phyloP scores from a whole-genome alignment of 2,797 vertebrate species.

The Urocyon cinereoargenteus region DNA sequence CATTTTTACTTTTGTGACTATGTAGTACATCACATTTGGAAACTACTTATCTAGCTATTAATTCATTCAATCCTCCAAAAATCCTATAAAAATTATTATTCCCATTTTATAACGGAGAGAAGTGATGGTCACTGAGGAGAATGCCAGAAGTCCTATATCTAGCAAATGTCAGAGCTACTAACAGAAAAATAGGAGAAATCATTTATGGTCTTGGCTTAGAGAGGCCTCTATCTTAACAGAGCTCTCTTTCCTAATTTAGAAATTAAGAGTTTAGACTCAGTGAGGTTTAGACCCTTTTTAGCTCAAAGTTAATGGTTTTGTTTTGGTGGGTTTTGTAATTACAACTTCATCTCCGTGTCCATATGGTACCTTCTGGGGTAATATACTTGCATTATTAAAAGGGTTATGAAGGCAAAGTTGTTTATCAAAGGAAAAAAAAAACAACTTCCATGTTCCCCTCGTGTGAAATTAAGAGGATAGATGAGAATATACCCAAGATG shows the following conservation, averaged over 20 bases:
- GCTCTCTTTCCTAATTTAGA: background rate
- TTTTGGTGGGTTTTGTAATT: background rate
- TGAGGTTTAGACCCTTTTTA: background rate
- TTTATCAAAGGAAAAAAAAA: background rate
- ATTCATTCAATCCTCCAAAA: background rate
- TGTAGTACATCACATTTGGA: background rate
- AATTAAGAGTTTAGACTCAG: background rate
- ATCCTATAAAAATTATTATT: background rate
- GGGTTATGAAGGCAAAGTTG: background rate
- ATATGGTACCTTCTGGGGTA: background rate
- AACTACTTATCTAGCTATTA: background rate
- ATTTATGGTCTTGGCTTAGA: background rate
- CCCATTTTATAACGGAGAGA: constrained; percentile 8
- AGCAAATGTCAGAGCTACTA: background rate
- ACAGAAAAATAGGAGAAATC: background rate
- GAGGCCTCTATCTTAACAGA: background rate
- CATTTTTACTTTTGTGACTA: background rate
- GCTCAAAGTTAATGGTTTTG: background rate
- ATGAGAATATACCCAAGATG: background rate
- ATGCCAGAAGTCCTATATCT: background rate
- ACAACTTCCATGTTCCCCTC: background rate
- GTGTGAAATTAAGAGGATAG: background rate
- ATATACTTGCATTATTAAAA: background rate
- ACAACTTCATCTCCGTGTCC: background rate
- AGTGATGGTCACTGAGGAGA: background rate